Base-by-base conservation (phyloP, 2,888 invertebrate species). In the Tenthredo amoena region DNA sequence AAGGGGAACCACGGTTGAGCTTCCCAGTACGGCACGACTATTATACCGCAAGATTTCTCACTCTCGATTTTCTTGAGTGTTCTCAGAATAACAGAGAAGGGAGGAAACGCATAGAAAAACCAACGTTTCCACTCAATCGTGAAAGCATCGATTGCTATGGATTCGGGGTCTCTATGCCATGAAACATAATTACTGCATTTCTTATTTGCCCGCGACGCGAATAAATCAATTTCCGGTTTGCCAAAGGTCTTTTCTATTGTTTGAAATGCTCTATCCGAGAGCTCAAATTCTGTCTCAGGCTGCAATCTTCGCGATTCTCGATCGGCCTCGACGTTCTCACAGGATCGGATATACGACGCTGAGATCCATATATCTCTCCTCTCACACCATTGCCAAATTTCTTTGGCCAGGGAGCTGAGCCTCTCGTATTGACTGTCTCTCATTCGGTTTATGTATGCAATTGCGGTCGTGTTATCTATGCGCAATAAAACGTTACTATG, bases 1-100 rank as follows among this genome's bases (percentile, higher is more conserved):
- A 89, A 15, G 6, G 91, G 90, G 65, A 85, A 91, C 91, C 90
- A 91, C 0, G 89, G 87, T 79, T 90, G 90, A 3, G 86, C 84
- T 62, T 87, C 87, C 90, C 88, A 91, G 21, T 81, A 81, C 15
- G 88, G 90, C 0, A 89, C 89, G 6, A 91, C 89, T 10, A 91
- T 81, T 26, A 91, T 89, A 0, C 90, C 91, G 37, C 84, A 77
- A 9, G 89, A 88, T 72, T 86, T 87, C n/a, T 91, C 90, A 9
- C 40, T 18, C 37, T 86, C 87, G 55, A 91, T 90, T 87, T 90
- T 91, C 7, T 68, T 87, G 71, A 91, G 37, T 0, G 86, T 83
- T 86, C 86, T 87, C 50, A 87, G 83, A 84, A 90, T 87, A 84
- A 87, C 26, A 12, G 86, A 21, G 83, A 86, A 88, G 3, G 87